Evolutionary conservation across 2,797 vertebrate species (phyloP).

Genomic region (Oreortyx pictus): DNA sequence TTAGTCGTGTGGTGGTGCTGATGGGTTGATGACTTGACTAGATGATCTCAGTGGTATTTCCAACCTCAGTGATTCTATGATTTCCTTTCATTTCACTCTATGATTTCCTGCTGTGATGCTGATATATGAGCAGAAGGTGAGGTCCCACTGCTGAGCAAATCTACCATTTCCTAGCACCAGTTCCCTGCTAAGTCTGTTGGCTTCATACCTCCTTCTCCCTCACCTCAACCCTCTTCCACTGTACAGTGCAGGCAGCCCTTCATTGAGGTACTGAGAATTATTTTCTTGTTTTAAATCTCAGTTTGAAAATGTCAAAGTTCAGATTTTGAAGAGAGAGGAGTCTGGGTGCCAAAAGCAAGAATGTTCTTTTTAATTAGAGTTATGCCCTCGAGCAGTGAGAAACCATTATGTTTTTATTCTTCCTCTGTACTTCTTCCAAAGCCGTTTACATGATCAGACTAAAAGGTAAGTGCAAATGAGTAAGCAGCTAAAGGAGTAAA

Average conservation of each 20-base stretch:
- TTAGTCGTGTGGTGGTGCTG: no score
- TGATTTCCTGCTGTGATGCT: not conserved
- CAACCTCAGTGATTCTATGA: no score
- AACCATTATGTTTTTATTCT: conserved; percentile 71
- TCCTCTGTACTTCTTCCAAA: conserved; percentile 64
- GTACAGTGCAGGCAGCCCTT: not conserved
- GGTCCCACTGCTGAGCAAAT: not conserved
- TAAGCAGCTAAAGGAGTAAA: conserved; percentile 63
- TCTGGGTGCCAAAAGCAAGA: conserved; percentile 66
- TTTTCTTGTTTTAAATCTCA: conserved; percentile 69
- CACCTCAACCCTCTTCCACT: not conserved
- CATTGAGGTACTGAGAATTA: conserved; percentile 30
- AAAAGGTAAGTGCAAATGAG: conserved; percentile 69
- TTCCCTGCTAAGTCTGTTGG: conserved; percentile 26
- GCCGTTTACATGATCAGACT: conserved; percentile 65
- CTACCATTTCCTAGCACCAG: not conserved
- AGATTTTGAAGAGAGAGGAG: conserved; percentile 49
- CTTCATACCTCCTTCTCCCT: not conserved
- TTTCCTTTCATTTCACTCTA: no score
- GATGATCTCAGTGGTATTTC: no score
- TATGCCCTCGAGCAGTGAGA: conserved; percentile 64
- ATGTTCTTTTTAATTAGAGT: conserved; percentile 73
- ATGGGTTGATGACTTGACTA: no score
- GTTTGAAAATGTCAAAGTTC: conserved; percentile 75
- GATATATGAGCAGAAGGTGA: fast-evolving